Evolutionary conservation across 1,140 invertebrate genomes (phyloP).

Genomic region (Sminthurides bifidus): DNA sequence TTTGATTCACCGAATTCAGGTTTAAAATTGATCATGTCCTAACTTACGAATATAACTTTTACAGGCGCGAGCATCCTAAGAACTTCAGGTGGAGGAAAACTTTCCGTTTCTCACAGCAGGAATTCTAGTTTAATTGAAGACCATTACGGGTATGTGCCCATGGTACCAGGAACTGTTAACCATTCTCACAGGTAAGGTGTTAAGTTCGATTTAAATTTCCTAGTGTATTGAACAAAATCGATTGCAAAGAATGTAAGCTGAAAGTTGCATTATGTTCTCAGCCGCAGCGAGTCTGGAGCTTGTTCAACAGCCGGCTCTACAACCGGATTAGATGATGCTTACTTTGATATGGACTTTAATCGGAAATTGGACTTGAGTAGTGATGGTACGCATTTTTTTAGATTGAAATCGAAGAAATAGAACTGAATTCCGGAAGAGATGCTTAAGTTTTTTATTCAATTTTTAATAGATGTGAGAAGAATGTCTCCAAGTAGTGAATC

Average conservation of each 20-base stretch:
- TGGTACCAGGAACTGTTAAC: constrained; percentile 42
- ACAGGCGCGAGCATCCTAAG: too few species aligned
- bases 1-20: too few species aligned
- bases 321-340: constrained; percentile 26
- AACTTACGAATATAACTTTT: too few species aligned
- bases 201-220: background rate
- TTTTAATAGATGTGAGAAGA: constrained; percentile 31
- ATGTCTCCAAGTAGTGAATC: constrained; percentile 54
- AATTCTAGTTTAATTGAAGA: constrained; percentile 39
- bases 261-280: too few species aligned
- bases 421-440: background rate
- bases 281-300: constrained; percentile 23
- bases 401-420: background rate
- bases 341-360: constrained; percentile 31
- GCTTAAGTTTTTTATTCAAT: constrained; percentile 4
- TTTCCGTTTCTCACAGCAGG: constrained; percentile 35
- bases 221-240: background rate
- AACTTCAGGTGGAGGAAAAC: too few species aligned
- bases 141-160: constrained; percentile 50
- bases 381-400: constrained; percentile 20
- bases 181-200: constrained; percentile 13
- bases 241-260: too few species aligned
- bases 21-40: too few species aligned
- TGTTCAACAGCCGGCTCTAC: constrained; percentile 26
- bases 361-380: constrained; percentile 28